Percentiles rank a stretch among this genome's conserved stretches.
phyloP scores from a whole-genome alignment of 1,140 invertebrate species.

The Nixonia krombeini region DNA sequence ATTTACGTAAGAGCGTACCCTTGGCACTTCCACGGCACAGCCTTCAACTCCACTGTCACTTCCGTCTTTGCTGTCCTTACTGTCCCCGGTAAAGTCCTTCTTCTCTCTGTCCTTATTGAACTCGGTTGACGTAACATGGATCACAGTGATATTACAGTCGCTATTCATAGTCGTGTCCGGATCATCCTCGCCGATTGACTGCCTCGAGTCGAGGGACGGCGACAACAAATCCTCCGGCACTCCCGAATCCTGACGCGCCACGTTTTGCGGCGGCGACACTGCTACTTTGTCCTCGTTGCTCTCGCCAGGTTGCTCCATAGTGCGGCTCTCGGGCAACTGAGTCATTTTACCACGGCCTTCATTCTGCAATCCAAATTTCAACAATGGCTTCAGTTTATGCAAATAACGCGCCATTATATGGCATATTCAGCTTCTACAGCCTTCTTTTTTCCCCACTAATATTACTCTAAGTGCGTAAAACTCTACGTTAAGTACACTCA shows the following conservation, averaged over 20 bases:
- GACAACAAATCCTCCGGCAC: constrained; percentile 63
- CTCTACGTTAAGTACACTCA: too few relatives aligned
- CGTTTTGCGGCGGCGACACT: constrained; percentile 38
- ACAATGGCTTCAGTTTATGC: too few relatives aligned
- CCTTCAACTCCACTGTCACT: constrained; percentile 85
- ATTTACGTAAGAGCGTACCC: constrained; percentile 43
- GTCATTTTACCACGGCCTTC: too few relatives aligned
- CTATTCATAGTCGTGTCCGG: constrained; percentile 53
- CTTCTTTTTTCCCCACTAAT: too few relatives aligned
- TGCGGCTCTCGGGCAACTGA: too few relatives aligned
- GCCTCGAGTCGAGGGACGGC: constrained; percentile 35
- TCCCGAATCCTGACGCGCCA: constrained; percentile 62
- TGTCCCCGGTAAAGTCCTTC: constrained; percentile 53
- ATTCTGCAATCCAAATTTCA: too few relatives aligned
- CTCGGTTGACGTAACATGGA: constrained; percentile 53
- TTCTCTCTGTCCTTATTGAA: constrained; percentile 28
- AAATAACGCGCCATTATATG: too few relatives aligned
- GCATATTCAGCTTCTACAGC: too few relatives aligned
- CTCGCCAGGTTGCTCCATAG: constrained; percentile 41
- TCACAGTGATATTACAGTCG: constrained; percentile 64
- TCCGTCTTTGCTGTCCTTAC: constrained; percentile 74
- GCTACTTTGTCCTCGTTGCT: constrained; percentile 20
- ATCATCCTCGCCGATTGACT: constrained; percentile 39
- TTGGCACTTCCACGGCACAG: constrained; percentile 70
- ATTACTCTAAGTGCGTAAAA: too few relatives aligned